Conservation (phyloP, 2,113 vertebrate species). For the Cairina moschata region DNA sequence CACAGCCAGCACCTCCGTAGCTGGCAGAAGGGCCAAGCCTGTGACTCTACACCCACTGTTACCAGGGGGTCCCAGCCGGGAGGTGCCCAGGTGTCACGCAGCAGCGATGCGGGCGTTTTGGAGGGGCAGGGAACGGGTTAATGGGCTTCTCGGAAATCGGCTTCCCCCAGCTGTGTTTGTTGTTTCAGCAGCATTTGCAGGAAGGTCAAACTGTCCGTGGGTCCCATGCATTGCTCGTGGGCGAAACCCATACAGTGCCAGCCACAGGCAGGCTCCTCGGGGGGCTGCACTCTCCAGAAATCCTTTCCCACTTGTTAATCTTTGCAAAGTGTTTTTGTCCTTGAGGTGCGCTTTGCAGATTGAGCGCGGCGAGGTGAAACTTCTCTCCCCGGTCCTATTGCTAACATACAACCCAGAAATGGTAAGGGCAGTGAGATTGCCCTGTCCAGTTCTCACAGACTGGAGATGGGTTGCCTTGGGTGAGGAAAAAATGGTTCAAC, state of each 20-base stretch:
- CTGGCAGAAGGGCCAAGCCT: neutral
- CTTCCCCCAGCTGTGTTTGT: conserved; percentile 23
- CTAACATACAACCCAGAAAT: neutral
- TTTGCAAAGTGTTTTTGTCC: neutral
- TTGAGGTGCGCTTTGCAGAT: neutral
- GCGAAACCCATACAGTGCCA: neutral
- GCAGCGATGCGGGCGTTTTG: neutral
- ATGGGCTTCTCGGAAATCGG: neutral
- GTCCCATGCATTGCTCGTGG: neutral
- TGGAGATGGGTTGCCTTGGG: neutral
- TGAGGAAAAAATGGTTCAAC: neutral
- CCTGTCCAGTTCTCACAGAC: neutral
- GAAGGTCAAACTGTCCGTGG: conserved; percentile 37
- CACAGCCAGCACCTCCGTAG: neutral
- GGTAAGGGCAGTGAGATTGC: neutral
- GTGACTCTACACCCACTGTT: neutral
- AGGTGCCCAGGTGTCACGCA: neutral
- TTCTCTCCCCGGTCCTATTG: rapidly evolving
- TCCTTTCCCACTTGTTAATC: neutral
- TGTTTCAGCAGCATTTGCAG: conserved; percentile 4
- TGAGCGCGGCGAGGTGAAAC: neutral
- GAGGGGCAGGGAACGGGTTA: neutral
- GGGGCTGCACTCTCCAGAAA: neutral
- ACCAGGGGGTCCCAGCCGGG: neutral
- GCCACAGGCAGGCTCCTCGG: neutral